Evolutionary conservation across 2,113 vertebrate genomes (phyloP).

Genomic region (Tricholaema leucomelas): DNA sequence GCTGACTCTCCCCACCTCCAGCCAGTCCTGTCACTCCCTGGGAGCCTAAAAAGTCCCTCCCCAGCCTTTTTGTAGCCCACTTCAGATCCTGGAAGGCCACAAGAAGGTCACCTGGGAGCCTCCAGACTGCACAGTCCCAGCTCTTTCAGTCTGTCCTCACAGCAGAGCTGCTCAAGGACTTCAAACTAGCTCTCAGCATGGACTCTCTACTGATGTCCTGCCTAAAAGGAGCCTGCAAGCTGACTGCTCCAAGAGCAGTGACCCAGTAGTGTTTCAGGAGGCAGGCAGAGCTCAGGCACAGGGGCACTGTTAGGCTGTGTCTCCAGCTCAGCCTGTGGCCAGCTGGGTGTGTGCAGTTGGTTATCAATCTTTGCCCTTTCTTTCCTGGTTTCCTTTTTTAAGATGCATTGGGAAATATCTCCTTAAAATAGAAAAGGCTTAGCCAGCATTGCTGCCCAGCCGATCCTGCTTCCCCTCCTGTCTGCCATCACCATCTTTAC

Average conservation of each 20-base stretch:
- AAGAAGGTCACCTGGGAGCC: too few relatives aligned
- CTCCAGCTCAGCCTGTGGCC: neutral
- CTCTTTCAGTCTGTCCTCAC: too few relatives aligned
- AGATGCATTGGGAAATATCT: neutral
- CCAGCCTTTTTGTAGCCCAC: too few relatives aligned
- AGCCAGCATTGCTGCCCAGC: neutral
- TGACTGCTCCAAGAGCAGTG: conserved; percentile 58
- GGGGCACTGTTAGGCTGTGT: neutral
- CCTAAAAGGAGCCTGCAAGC: conserved; percentile 6
- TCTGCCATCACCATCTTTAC: neutral
- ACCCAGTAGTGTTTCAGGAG: conserved; percentile 35
- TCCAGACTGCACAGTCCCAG: too few relatives aligned
- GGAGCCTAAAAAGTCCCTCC: too few relatives aligned
- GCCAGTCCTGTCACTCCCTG: too few relatives aligned
- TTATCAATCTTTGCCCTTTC: neutral
- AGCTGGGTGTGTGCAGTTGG: neutral
- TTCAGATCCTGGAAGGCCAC: too few relatives aligned
- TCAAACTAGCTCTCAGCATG: rapidly evolving
- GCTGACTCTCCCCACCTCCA: too few relatives aligned
- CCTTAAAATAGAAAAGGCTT: conserved; percentile 56
- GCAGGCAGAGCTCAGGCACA: conserved; percentile 9
- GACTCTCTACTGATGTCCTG: neutral
- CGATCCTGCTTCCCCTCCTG: neutral
- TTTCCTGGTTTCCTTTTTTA: neutral
- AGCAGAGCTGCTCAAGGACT: too few relatives aligned